Evolutionary conservation across 2,888 invertebrate genomes (phyloP).

Genomic region (Lissocephala sabroskyi): DNA sequence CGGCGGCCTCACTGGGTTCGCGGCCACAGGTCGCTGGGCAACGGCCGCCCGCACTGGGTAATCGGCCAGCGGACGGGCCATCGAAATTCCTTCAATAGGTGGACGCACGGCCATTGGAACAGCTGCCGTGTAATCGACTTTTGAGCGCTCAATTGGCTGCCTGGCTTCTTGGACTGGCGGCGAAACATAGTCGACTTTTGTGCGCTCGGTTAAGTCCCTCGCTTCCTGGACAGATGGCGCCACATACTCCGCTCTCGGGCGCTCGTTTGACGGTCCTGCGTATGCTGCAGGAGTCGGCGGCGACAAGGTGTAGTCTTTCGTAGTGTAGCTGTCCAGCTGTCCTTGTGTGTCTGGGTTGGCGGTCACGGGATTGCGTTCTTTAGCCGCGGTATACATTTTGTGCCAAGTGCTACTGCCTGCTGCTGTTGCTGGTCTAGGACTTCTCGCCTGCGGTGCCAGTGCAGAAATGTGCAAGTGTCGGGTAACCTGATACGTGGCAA

Average conservation of each 20-base stretch:
- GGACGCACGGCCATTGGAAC: too few species aligned
- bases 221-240: too few species aligned
- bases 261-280: not conserved
- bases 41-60: too few species aligned
- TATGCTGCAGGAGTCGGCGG: not conserved
- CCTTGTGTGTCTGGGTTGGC: conserved; percentile 1
- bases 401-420: not conserved
- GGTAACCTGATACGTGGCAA: conserved; percentile 52
- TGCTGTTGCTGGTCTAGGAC: conserved; percentile 32
- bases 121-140: too few species aligned
- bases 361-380: conserved; percentile 2
- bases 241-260: too few species aligned
- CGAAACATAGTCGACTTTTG: not conserved
- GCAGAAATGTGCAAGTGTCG: conserved; percentile 67
- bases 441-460: conserved; percentile 58
- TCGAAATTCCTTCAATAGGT: too few species aligned
- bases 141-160: too few species aligned
- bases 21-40: too few species aligned
- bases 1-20: too few species aligned
- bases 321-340: conserved; percentile 5
- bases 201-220: too few species aligned
- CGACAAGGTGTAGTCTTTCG: too few species aligned
- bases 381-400: conserved; percentile 22
- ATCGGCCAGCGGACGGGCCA: too few species aligned
- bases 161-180: not conserved